Evolutionary conservation across 2,797 vertebrate species (phyloP).

Genomic region (Sus cebifrons): DNA sequence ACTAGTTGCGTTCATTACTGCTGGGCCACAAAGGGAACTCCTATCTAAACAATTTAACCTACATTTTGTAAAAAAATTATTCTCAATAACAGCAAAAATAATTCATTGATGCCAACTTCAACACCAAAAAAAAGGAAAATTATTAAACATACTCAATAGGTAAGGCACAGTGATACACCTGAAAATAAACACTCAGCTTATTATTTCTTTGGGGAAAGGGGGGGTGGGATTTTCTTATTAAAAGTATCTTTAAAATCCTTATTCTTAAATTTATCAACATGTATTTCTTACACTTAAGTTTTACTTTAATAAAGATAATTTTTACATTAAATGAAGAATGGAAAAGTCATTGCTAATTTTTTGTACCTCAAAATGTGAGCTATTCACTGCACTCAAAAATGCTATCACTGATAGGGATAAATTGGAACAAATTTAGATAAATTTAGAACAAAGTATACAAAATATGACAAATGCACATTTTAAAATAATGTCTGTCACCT

Average conservation of each 20-base stretch:
- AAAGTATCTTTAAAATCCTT: conserved; percentile 7
- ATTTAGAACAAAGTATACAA: background rate
- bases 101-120: background rate
- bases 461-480: conserved; percentile 1
- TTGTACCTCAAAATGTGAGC: background rate
- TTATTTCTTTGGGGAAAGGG: background rate
- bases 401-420: background rate
- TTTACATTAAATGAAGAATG: background rate
- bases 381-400: conserved; percentile 39
- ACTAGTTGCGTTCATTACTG: too few species aligned
- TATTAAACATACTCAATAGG: background rate
- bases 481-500: conserved; percentile 39
- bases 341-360: background rate
- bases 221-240: background rate
- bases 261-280: background rate
- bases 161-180: background rate
- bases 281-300: background rate
- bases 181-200: conserved; percentile 33
- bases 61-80: background rate
- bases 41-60: conserved; percentile 4
- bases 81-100: conserved; percentile 22
- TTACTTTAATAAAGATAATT: conserved; percentile 25
- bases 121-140: background rate
- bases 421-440: too few species aligned
- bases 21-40: too few species aligned